Evolutionary conservation across 2,113 vertebrate species (phyloP).

Genomic region (Cyprinodon brontotheroides): DNA sequence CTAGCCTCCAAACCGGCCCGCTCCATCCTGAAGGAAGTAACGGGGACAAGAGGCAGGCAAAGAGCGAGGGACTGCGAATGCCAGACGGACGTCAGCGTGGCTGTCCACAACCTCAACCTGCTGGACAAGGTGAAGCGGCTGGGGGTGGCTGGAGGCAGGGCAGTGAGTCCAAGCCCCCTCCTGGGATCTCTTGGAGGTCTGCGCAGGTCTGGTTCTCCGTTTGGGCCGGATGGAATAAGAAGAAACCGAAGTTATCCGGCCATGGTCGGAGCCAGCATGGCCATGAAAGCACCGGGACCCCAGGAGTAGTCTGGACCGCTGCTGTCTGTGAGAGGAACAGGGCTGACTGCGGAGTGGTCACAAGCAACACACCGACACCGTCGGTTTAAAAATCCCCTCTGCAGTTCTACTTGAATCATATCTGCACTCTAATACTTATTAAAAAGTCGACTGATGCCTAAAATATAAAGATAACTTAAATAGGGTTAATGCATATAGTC

Average conservation of each 20-base stretch:
- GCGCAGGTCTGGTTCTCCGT: conserved; percentile 83
- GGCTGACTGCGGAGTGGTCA: conserved; percentile 59
- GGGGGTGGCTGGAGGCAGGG: conserved; percentile 85
- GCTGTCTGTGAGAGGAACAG: conserved; percentile 84
- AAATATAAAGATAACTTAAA: conserved; percentile 26
- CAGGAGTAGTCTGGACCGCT: conserved; percentile 84
- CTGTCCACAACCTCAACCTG: conserved; percentile 93
- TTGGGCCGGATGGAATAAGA: conserved; percentile 87
- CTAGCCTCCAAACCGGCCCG: conserved; percentile 94
- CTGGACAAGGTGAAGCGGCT: conserved; percentile 95
- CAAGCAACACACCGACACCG: conserved; percentile 14
- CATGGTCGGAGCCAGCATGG: conserved; percentile 98
- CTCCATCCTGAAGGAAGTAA: conserved; percentile 93
- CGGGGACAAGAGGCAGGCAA: conserved; percentile 81
- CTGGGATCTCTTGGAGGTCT: conserved; percentile 84
- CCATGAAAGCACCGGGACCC: conserved; percentile 91
- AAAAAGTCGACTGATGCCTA: conserved; percentile 4
- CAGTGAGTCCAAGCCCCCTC: conserved; percentile 74
- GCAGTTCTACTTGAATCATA: conserved; percentile 8
- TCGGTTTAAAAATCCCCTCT: conserved; percentile 25
- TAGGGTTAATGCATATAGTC: neutral
- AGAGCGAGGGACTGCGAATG: conserved; percentile 86
- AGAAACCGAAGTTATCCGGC: conserved; percentile 95
- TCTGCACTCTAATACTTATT: conserved; percentile 18
- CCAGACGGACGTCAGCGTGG: conserved; percentile 95